Percentiles rank a stretch among this genome's conserved stretches.
Evolutionary conservation across 2,113 vertebrate genomes (phyloP).

Genomic region (Sylvietta virens): DNA sequence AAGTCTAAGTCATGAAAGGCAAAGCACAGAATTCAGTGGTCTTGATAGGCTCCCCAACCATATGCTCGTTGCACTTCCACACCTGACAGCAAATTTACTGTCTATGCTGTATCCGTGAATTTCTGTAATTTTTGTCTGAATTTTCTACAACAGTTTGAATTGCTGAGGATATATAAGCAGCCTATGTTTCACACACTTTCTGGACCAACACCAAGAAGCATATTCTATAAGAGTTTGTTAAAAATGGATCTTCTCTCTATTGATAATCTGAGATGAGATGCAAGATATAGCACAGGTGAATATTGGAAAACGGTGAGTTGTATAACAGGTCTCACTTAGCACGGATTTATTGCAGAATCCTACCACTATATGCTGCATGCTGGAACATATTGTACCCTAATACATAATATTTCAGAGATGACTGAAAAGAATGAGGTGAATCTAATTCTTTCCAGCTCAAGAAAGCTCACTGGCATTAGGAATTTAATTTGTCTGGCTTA

Average conservation of each 20-base stretch:
- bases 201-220: background rate
- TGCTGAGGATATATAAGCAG: background rate
- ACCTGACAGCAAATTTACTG: background rate
- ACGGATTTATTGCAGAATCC: background rate
- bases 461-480: background rate
- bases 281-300: slow-evolving; percentile 4
- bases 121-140: background rate
- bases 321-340: background rate
- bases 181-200: background rate
- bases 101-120: background rate
- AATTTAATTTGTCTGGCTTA: slow-evolving; percentile 20
- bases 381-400: background rate
- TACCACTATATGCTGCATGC: background rate
- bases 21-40: background rate
- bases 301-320: background rate
- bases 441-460: slow-evolving; percentile 12
- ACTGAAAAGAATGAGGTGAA: background rate
- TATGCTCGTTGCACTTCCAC: background rate
- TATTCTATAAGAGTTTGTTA: slow-evolving; percentile 26
- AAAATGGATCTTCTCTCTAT: background rate
- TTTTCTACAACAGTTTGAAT: background rate
- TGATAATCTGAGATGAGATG: background rate
- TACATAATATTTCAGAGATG: background rate
- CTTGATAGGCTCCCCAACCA: background rate
- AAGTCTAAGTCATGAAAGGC: background rate